Evolutionary conservation across 2,888 invertebrate species (phyloP).

Genomic region (Drosophila putrida): DNA sequence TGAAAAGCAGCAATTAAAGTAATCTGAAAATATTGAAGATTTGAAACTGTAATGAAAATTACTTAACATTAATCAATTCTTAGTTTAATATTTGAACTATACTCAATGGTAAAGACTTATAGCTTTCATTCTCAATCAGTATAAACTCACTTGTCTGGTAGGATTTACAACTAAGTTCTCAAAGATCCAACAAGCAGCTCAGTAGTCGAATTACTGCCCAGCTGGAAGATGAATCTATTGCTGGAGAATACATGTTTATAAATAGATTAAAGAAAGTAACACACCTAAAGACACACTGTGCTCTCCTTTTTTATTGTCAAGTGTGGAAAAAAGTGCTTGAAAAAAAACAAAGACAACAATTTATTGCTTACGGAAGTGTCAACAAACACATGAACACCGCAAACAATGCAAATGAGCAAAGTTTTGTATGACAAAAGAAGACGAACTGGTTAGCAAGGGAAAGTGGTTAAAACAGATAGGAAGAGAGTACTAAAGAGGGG

Average conservation of each 20-base stretch:
- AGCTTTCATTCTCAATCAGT: background rate
- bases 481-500: background rate
- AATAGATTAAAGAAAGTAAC: conserved; percentile 11
- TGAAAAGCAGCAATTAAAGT: too few species aligned
- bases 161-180: background rate
- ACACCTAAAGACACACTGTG: background rate
- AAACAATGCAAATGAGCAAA: conserved; percentile 55
- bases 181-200: background rate
- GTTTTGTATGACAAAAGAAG: conserved; percentile 26
- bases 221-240: conserved; percentile 1
- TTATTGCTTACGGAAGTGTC: conserved; percentile 18
- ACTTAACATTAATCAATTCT: too few species aligned
- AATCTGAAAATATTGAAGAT: too few species aligned
- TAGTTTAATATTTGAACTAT: too few species aligned
- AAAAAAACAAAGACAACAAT: conserved; percentile 12
- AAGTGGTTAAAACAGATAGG: too few species aligned
- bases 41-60: too few species aligned
- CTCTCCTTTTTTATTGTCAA: background rate
- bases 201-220: conserved; percentile 1
- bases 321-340: background rate
- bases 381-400: conserved; percentile 25
- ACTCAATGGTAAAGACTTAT: background rate
- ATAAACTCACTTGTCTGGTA: background rate
- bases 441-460: conserved; percentile 6
- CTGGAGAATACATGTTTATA: conserved; percentile 9